Conservation (phyloP, 1,140 invertebrate species). For the Tetragonula clypearis region DNA sequence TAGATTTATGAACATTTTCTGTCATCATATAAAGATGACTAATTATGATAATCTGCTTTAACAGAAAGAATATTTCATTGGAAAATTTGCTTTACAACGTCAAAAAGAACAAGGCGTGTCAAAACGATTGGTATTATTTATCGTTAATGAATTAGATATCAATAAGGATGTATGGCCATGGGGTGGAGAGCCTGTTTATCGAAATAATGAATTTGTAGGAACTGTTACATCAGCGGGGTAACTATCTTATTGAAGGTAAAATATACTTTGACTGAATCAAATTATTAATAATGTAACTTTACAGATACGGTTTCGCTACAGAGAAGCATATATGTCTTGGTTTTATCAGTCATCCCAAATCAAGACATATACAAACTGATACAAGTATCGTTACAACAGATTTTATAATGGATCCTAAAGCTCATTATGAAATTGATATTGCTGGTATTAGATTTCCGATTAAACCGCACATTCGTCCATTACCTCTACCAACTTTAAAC, state of each 20-base stretch:
- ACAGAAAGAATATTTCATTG: conserved; percentile 88
- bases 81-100: conserved; percentile 86
- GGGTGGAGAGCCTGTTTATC: conserved; percentile 91
- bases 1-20: not conserved
- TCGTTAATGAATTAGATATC: conserved; percentile 88
- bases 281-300: conserved; percentile 62
- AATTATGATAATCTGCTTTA: conserved; percentile 14
- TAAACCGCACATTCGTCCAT: conserved; percentile 84
- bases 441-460: conserved; percentile 84
- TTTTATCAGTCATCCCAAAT: conserved; percentile 83
- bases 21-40: not conserved
- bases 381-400: conserved; percentile 83
- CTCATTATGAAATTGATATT: conserved; percentile 87
- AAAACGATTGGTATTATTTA: conserved; percentile 87
- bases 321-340: conserved; percentile 86
- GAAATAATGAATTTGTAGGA: conserved; percentile 87
- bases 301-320: conserved; percentile 86
- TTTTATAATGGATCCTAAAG: conserved; percentile 84
- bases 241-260: conserved; percentile 23
- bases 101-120: conserved; percentile 88
- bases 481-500: conserved; percentile 73
- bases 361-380: conserved; percentile 38
- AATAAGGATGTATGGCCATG: conserved; percentile 90
- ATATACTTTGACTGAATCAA: not conserved
- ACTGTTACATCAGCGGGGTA: conserved; percentile 90